Evolutionary conservation across 2,797 vertebrate species (phyloP).

Genomic region (Selene dorsalis): DNA sequence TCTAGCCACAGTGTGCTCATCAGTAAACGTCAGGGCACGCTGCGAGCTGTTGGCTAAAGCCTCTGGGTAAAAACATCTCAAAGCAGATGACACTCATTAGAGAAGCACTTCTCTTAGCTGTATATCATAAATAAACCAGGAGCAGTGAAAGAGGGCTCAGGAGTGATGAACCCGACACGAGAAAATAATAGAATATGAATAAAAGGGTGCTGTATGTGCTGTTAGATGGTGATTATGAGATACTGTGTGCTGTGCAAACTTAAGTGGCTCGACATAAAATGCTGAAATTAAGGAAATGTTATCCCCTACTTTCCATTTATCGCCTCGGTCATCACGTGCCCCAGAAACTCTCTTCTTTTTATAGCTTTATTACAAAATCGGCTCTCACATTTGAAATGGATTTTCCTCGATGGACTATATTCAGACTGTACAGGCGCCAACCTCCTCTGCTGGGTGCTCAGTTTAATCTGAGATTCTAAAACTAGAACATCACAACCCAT

Average conservation of each 20-base stretch:
- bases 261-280: neutral
- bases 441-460: neutral
- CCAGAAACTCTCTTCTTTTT: conserved; percentile 14
- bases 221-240: conserved; percentile 7
- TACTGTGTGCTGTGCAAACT: conserved; percentile 1
- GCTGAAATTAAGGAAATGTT: neutral
- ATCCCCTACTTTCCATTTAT: neutral
- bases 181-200: conserved; percentile 17
- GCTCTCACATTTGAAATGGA: neutral
- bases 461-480: conserved; percentile 12
- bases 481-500: neutral
- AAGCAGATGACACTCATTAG: conserved; percentile 32
- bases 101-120: conserved; percentile 36
- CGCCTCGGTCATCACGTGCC: neutral
- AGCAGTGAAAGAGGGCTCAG: conserved; percentile 21
- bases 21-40: neutral
- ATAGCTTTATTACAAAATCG: conserved; percentile 20
- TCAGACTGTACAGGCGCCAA: neutral
- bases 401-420: conserved; percentile 9
- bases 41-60: conserved; percentile 48
- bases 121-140: conserved; percentile 57
- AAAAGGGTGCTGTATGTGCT: neutral
- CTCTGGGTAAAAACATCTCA: conserved; percentile 55
- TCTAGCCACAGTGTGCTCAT: neutral
- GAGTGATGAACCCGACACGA: conserved; percentile 17